A percentile compares a stretch with the other conserved stretches of the same genome.
Conservation (phyloP, 2,888 invertebrate species). For the Elegia similella region DNA sequence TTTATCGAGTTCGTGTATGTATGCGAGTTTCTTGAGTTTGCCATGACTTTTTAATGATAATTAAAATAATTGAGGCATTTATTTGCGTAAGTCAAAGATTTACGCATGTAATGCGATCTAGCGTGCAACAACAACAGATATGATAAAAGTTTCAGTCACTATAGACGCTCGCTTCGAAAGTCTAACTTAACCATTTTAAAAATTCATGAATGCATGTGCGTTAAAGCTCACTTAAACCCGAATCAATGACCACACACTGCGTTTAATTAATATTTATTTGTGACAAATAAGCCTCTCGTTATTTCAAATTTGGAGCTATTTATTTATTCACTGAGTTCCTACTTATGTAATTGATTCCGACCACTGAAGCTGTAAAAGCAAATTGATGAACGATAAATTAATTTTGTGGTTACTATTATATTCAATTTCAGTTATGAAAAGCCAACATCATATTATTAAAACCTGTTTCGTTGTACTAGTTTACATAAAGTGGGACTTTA, state of each 20-base stretch:
- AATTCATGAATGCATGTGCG: conserved; percentile 4
- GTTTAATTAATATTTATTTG: conserved; percentile 9
- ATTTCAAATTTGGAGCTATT: not conserved
- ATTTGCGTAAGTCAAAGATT: too few species aligned
- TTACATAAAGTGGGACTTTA: too few species aligned
- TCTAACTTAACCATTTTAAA: too few species aligned
- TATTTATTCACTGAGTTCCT: not conserved
- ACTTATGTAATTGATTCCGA: not conserved
- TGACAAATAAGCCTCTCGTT: not conserved
- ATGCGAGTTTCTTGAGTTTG: too few species aligned
- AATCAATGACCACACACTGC: not conserved
- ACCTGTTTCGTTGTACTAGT: too few species aligned
- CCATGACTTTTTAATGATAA: too few species aligned
- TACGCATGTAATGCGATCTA: too few species aligned
- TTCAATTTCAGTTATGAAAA: not conserved
- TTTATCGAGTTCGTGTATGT: too few species aligned
- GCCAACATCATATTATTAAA: not conserved
- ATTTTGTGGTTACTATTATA: not conserved
- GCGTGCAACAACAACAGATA: too few species aligned
- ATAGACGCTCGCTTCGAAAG: too few species aligned
- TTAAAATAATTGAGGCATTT: too few species aligned
- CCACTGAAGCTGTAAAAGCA: not conserved
- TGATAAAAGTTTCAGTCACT: too few species aligned
- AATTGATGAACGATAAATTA: not conserved
- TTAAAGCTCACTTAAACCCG: not conserved